These are phyloP conservation scores for Paramormyrops kingsleyae DNA, from an alignment of 2,113 vertebrate genomes.

Conservation along the genomic window DNA sequence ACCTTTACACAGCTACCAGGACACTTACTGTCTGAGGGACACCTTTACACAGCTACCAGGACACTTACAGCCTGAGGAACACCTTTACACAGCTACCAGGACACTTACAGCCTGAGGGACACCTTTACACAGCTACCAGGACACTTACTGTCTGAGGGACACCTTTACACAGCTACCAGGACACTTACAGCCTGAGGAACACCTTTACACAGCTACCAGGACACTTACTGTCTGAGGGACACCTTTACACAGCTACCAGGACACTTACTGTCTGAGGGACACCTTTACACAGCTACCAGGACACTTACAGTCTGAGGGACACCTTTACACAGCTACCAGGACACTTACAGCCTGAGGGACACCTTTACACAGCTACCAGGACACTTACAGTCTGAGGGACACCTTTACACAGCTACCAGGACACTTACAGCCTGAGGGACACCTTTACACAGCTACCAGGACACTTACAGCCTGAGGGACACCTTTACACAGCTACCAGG, in stretches of 20 bases:
- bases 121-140: too few species aligned
- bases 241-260: too few species aligned
- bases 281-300: background rate
- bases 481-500: too few species aligned
- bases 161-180: background rate
- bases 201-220: too few species aligned
- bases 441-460: too few species aligned
- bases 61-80: background rate
- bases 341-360: background rate
- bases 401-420: background rate
- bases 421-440: background rate
- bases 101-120: background rate
- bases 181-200: background rate
- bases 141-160: background rate
- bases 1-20: too few species aligned
- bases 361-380: too few species aligned
- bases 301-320: background rate
- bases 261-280: background rate
- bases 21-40: background rate
- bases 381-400: background rate
- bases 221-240: background rate
- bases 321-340: background rate
- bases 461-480: background rate
- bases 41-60: background rate
- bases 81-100: background rate